Percentiles rank a stretch among this genome's conserved stretches.
phyloP scores from a whole-genome alignment of 2,888 invertebrate species.

The Cryptophagus acutangulus region DNA sequence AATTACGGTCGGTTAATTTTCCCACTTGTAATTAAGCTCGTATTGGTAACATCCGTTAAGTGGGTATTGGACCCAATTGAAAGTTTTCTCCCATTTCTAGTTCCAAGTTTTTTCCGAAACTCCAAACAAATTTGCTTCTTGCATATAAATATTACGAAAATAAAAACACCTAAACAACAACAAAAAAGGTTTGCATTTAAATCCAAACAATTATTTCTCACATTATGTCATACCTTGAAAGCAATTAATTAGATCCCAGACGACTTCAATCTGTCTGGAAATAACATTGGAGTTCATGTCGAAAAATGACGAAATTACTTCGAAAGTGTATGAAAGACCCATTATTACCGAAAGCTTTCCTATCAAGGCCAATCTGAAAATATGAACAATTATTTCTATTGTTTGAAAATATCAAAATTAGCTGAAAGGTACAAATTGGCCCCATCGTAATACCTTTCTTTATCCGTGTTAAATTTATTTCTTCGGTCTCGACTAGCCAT shows the following conservation, averaged over 20 bases:
- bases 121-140: slow-evolving; percentile 63
- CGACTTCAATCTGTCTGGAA: slow-evolving; percentile 41
- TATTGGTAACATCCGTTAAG: too few relatives aligned
- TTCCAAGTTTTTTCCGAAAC: slow-evolving; percentile 54
- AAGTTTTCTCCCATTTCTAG: too few relatives aligned
- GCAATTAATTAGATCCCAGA: slow-evolving; percentile 63
- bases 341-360: slow-evolving; percentile 73
- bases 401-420: neutral
- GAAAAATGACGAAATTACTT: slow-evolving; percentile 58
- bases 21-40: too few relatives aligned
- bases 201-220: slow-evolving; percentile 62
- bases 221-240: slow-evolving; percentile 66
- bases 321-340: slow-evolving; percentile 71
- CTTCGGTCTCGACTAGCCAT: slow-evolving; percentile 51
- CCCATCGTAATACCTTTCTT: slow-evolving; percentile 63
- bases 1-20: too few relatives aligned
- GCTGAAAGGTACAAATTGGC: too few relatives aligned
- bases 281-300: slow-evolving; percentile 49
- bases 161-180: slow-evolving; percentile 48
- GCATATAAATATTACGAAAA: slow-evolving; percentile 65
- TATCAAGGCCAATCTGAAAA: slow-evolving; percentile 62
- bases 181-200: slow-evolving; percentile 62
- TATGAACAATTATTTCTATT: neutral
- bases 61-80: too few relatives aligned
- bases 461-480: slow-evolving; percentile 58